Base-by-base conservation (phyloP, 2,888 invertebrate species). In the Athalia circularis region DNA sequence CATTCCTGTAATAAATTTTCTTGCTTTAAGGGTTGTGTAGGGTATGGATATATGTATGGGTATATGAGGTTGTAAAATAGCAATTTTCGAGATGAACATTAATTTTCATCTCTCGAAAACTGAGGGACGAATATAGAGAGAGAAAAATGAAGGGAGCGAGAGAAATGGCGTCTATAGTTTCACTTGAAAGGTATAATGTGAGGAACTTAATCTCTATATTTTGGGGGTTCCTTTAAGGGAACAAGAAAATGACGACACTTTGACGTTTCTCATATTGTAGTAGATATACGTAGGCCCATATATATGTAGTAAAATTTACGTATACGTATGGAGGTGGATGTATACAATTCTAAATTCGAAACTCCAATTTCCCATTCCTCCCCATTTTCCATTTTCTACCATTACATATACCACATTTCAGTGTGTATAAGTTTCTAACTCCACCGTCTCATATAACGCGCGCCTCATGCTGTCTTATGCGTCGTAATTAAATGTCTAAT, bases 401-500 rank as follows among this genome's bases (percentile, higher is more conserved):
- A 29, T 29, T 29, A 29, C 2, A 29, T 13, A 7, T 50, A 48
- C 68, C 65, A n/a, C 65, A 2, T 48, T 68, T 68, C 54, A 45
- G 72, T 57, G 47, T 57, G 57, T n/a, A n/a, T 11, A 54, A 72
- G 72, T 72, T 72, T 72, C 57, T 57, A 72, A 59, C 72, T 57
- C 8, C 57, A 59, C 57, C 57, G 7, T n/a, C 4, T 29, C 45
- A 59, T 50, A 57, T 72, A 57, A 59, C 72, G 64, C 5, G n/a
- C 11, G 9, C 8, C 43, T 9, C 5, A 43, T 8, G 29, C 43
- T 8, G 29, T 57, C 57, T 13, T 15, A 8, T 59, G 45, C 57
- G n/a, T 72, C 72, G 72, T 72, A 72, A 72, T 72, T 72, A 72
- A 72, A 72, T 72, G 72, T 72, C 72, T 72, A 72, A 72, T 72